phyloP scores from a whole-genome alignment of 2,113 vertebrate genomes.

The Scomber scombrus region DNA sequence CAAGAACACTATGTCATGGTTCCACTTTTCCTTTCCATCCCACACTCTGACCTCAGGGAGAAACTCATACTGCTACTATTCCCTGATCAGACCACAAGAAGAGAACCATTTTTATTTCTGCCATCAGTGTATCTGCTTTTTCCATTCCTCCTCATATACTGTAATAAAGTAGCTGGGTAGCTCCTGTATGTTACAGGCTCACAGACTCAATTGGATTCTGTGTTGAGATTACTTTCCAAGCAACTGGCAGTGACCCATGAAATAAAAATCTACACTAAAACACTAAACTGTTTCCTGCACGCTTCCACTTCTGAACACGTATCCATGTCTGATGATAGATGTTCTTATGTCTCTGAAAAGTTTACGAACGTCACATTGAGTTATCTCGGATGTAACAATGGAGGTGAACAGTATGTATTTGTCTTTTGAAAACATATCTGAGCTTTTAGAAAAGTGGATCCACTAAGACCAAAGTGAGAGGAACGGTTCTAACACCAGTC shows the following conservation, averaged over 20 bases:
- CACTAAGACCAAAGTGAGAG: too few relatives aligned
- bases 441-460: neutral
- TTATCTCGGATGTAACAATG: neutral
- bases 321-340: neutral
- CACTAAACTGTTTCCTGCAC: neutral
- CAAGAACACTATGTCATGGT: slow-evolving; percentile 9
- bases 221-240: neutral
- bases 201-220: neutral
- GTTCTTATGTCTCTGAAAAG: neutral
- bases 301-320: neutral
- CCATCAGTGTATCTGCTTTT: slow-evolving; percentile 16
- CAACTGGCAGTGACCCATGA: neutral
- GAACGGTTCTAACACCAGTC: too few relatives aligned
- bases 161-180: slow-evolving; percentile 14
- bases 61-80: neutral
- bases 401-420: neutral
- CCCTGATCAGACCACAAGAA: neutral
- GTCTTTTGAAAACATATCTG: neutral
- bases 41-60: neutral
- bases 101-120: neutral
- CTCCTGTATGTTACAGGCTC: neutral
- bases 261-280: neutral
- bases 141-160: neutral
- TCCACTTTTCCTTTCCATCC: slow-evolving; percentile 31
- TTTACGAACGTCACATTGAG: neutral